Evolutionary conservation across 1,140 invertebrate genomes (phyloP).

Genomic region (Solenopsis fugax): DNA sequence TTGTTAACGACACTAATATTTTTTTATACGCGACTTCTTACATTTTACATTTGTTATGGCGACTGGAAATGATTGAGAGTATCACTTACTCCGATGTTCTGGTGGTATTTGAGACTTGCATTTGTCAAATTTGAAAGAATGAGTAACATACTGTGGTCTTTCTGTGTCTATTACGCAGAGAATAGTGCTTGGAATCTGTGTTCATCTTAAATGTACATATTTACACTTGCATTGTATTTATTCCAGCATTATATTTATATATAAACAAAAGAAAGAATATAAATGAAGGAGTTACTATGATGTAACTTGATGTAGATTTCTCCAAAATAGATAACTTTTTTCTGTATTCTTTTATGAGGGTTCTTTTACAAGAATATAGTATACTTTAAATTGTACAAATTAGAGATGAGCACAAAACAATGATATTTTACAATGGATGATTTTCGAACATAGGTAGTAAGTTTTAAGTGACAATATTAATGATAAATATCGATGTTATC

Average conservation of each 20-base stretch:
- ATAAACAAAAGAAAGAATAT: neutral
- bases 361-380: neutral
- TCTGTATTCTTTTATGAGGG: neutral
- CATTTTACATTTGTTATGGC: conserved; percentile 49
- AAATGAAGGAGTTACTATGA: neutral
- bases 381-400: neutral
- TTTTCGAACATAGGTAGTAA: conserved; percentile 4
- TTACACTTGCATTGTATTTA: conserved; percentile 20
- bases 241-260: neutral
- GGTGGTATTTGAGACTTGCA: conserved; percentile 72
- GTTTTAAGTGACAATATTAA: neutral
- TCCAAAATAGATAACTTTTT: neutral
- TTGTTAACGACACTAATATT: conserved; percentile 79
- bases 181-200: conserved; percentile 41
- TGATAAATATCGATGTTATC: neutral
- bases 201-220: conserved; percentile 44
- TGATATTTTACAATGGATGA: neutral
- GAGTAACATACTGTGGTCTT: conserved; percentile 53
- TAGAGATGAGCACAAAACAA: neutral
- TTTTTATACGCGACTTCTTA: conserved; percentile 39
- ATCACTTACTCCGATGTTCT: conserved; percentile 86
- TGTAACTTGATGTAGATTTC: neutral
- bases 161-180: conserved; percentile 24
- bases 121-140: conserved; percentile 50
- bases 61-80: conserved; percentile 62